phyloP scores from a whole-genome alignment of 2,113 vertebrate species.

The Aphelocoma coerulescens region DNA sequence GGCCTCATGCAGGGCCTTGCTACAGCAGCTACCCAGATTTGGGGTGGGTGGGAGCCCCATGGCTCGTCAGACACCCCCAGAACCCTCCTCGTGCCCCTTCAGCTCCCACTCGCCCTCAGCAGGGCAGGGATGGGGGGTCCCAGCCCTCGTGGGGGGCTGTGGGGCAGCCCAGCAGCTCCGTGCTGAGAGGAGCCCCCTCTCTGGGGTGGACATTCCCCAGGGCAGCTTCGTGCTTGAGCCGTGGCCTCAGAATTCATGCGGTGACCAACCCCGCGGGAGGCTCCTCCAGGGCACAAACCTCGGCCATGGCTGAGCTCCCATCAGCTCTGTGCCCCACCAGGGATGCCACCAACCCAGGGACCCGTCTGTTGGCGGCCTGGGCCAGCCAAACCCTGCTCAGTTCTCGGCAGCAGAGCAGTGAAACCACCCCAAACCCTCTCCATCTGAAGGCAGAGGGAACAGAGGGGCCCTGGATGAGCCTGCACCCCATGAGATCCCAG shows the following conservation, averaged over 20 bases:
- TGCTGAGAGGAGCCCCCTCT: neutral
- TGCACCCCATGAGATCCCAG: neutral
- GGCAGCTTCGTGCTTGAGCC: neutral
- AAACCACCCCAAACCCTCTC: neutral
- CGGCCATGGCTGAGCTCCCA: neutral
- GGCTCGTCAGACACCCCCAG: neutral
- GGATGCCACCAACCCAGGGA: neutral
- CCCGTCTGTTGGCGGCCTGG: neutral
- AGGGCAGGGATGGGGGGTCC: neutral
- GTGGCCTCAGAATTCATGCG: neutral
- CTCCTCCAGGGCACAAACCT: neutral
- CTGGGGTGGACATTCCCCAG: neutral
- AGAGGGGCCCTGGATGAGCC: neutral
- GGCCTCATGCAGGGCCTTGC: neutral
- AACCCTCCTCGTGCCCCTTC: neutral
- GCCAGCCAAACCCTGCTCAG: neutral
- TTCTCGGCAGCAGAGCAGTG: neutral
- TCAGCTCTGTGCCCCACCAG: neutral
- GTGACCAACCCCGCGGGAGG: neutral
- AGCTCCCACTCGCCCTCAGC: neutral
- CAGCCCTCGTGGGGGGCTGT: neutral
- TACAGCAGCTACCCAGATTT: neutral
- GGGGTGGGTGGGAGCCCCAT: neutral
- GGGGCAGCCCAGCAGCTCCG: neutral
- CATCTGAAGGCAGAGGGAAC: neutral